Conservation (phyloP, 2,888 invertebrate genomes). For the Antitype chi region DNA sequence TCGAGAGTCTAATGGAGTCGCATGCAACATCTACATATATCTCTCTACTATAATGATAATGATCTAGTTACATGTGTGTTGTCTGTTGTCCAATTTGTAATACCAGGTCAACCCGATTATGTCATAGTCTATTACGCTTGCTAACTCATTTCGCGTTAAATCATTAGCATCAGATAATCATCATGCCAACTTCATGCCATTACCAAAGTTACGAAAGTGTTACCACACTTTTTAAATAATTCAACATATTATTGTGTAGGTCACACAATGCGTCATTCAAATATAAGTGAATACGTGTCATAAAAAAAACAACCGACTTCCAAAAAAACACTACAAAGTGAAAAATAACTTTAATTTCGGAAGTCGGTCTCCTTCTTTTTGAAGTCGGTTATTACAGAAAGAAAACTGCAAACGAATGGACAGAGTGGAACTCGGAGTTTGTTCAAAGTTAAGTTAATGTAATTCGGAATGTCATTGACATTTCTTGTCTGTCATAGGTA, state of each 20-base stretch:
- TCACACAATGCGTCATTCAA: constrained; percentile 24
- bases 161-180: constrained; percentile 61
- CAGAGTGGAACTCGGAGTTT: constrained; percentile 2
- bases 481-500: constrained; percentile 12
- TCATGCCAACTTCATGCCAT: constrained; percentile 22
- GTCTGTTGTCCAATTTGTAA: constrained; percentile 32
- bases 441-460: constrained; percentile 12
- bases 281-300: too few relatives aligned
- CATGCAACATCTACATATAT: background rate
- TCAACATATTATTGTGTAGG: constrained; percentile 27
- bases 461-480: constrained; percentile 42
- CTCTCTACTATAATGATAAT: constrained; percentile 4
- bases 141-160: constrained; percentile 49
- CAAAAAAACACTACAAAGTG: too few relatives aligned
- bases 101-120: constrained; percentile 46
- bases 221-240: constrained; percentile 41
- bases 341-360: too few relatives aligned
- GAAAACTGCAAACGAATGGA: background rate
- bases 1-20: background rate
- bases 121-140: constrained; percentile 49
- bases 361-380: too few relatives aligned
- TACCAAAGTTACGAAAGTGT: constrained; percentile 43
- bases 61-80: constrained; percentile 23
- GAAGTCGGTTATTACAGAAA: too few relatives aligned
- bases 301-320: too few relatives aligned